Evolutionary conservation across 2,888 invertebrate species (phyloP), one percentile per base, ranked within the genome.

Genomic region (Baccha elongata): DNA sequence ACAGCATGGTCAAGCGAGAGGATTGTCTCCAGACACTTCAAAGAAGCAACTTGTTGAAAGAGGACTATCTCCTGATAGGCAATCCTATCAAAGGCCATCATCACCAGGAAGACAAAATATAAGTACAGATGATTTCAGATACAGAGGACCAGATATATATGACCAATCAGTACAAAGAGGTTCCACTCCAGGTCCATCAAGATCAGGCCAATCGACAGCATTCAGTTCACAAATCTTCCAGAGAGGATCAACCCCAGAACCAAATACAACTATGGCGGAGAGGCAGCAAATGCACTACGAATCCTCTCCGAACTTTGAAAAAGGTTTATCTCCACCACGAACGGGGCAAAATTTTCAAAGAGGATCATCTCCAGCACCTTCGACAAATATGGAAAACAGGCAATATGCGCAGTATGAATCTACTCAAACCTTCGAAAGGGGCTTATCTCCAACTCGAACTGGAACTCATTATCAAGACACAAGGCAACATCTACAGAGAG

Each of bases 1-100:
- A 0, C 88, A 88, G 17, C 90, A 88, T 46, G 87, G 87, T 0
- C 87, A 87, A 0, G 90, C 89, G 32, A 86, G 87, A 3, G 86
- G 87, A 8, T 42, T 86, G 0, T 88, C 89, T 0, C 87, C 89
- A 15, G 87, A 87, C 17, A 86, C 85, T 3, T 84, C 85, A 2
- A 86, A 86, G 60, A 85, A 68, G 13, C 71, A 68, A 1, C 55
- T 72, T 19, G 8, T 42, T 4, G n/a, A 60, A 26, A 44, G 29
- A 2, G 44, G 29, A 2, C 29, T 17, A 7, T 7, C 26, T 4
- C 15, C 29, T 29, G 17, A 44, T 1, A 46, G 17, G 10, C 4
- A 1, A 46, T 15, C 15, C 19, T 32, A 44, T 7, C 69, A 58
- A 40, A 37, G 23, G 2, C 32, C 3, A 15, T 8, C 15, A 13